Conservation (phyloP, 1,140 invertebrate species). For the Galendromus occidentalis region DNA sequence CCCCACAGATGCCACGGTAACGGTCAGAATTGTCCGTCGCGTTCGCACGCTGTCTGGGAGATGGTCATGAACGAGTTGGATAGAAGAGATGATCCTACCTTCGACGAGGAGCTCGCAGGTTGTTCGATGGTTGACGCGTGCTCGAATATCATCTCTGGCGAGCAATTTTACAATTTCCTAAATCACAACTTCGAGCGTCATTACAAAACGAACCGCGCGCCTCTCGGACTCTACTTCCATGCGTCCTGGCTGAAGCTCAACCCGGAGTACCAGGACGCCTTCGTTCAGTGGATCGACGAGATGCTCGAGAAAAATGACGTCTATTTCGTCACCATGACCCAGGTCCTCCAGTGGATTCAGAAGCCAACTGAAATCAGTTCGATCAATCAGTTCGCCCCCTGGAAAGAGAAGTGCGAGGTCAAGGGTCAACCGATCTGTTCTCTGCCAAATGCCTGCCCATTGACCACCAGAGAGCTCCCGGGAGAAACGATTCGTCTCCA, state of each 20-base stretch:
- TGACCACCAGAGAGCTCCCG: slow-evolving; percentile 73
- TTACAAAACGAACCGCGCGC: slow-evolving; percentile 73
- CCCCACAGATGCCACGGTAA: slow-evolving; percentile 51
- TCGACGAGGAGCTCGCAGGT: slow-evolving; percentile 63
- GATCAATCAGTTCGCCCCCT: slow-evolving; percentile 74
- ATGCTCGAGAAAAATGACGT: slow-evolving; percentile 67
- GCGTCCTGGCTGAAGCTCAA: slow-evolving; percentile 86
- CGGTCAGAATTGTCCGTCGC: slow-evolving; percentile 68
- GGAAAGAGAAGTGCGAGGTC: slow-evolving; percentile 65
- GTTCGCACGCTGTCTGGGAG: slow-evolving; percentile 79
- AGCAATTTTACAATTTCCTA: slow-evolving; percentile 62
- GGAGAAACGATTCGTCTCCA: slow-evolving; percentile 79
- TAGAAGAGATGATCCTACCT: slow-evolving; percentile 67
- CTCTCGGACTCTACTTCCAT: slow-evolving; percentile 82
- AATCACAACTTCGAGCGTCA: slow-evolving; percentile 86
- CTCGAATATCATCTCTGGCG: slow-evolving; percentile 67
- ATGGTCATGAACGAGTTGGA: slow-evolving; percentile 89
- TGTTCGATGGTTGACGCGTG: slow-evolving; percentile 86
- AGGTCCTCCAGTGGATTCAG: slow-evolving; percentile 91
- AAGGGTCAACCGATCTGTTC: slow-evolving; percentile 54
- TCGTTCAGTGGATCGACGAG: slow-evolving; percentile 83
- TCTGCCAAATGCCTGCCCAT: slow-evolving; percentile 69
- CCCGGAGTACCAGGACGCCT: slow-evolving; percentile 70
- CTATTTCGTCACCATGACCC: slow-evolving; percentile 77
- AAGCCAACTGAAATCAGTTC: slow-evolving; percentile 63